Evolutionary conservation across 2,888 invertebrate genomes (phyloP).

Genomic region (Nipponacmea schrenckii): DNA sequence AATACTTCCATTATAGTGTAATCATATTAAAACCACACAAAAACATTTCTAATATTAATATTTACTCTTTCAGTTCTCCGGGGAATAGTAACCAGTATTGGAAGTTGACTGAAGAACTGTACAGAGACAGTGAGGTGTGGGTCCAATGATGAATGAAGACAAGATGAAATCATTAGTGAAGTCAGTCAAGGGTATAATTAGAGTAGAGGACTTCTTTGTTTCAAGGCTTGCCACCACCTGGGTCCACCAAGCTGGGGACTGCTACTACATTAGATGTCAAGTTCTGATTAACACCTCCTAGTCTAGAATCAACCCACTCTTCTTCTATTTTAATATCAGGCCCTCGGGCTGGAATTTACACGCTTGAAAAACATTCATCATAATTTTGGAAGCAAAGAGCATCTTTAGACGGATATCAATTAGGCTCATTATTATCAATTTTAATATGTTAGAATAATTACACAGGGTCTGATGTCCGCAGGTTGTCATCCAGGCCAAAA

Average conservation of each 20-base stretch:
- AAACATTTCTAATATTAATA: too few relatives aligned
- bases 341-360: not conserved
- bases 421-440: slow-evolving; percentile 4
- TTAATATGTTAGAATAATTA: slow-evolving; percentile 5
- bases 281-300: slow-evolving; percentile 2
- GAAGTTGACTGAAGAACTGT: too few relatives aligned
- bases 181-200: too few relatives aligned
- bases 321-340: not conserved
- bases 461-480: not conserved
- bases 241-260: not conserved
- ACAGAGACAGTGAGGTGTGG: too few relatives aligned
- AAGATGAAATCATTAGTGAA: too few relatives aligned
- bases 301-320: not conserved
- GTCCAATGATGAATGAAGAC: too few relatives aligned
- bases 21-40: too few relatives aligned
- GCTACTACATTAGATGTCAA: not conserved
- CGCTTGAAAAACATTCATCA: not conserved
- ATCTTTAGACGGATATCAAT: not conserved
- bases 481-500: slow-evolving; percentile 1
- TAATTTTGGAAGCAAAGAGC: not conserved
- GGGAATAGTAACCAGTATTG: too few relatives aligned
- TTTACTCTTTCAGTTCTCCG: too few relatives aligned
- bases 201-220: not conserved
- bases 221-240: not conserved
- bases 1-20: too few relatives aligned